Base-by-base conservation (phyloP, 1,140 invertebrate genomes). In the Drosophila equinoxialis region DNA sequence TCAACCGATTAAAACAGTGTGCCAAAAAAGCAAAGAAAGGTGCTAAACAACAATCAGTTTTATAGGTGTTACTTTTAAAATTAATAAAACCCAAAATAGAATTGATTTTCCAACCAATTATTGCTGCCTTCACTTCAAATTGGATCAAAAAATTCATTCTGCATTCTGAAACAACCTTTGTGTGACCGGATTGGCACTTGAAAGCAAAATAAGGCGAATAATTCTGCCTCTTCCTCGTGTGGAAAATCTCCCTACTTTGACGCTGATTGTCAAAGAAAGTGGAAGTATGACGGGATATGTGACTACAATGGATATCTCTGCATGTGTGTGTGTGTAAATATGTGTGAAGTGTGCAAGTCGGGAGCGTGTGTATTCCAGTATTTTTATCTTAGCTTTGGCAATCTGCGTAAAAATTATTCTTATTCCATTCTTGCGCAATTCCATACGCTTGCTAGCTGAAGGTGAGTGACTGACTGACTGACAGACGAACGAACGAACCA, bases 341-440 rank as follows among this genome's bases (percentile, higher is more conserved):
- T 39, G 48, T 62, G 60, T 68, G 30, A 37, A 23, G 70, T 68
- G 48, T 64, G 67, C 45, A 66, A 54, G 33, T 41, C 30, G 30
- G 30, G 11, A 30, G 41, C 39, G 37, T 35, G 33, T 61, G 79
- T 70, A 63, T 41, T 39, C 3, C 62, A 72, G 74, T 58, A 66
- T 79, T 86, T 83, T 87, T 84, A 77, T 87, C 73, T 87, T 89
- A 70, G 80, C 83, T 81, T 72, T 87, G 79, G 76, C 83, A 87
- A 87, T 87, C 83, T 87, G 84, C 79, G 79, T 87, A 60, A 89
- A 30, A 87, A 87, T 87, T 75, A 87, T 87, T 83, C n/a, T n/a
- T n/a, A n/a, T n/a, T n/a, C 60, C 73, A 74, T 78, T 81, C 68
- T 65, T 74, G 79, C 68, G 76, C 68, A 80, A 73, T 79, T 65